Conservation (phyloP, 1,140 invertebrate species). For the Brachionus rubens region DNA sequence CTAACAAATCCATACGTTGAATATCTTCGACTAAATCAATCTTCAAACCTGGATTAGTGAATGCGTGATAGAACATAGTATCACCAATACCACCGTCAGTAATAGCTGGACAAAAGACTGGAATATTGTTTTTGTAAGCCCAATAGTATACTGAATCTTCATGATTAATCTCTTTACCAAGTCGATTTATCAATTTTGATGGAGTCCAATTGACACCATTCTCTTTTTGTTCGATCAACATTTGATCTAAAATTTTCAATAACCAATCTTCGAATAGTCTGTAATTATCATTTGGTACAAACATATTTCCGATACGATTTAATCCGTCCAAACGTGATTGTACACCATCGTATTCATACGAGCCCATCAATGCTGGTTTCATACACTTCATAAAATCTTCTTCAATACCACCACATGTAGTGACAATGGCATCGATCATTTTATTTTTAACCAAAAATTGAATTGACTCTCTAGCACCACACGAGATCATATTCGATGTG, state of each 20-base stretch:
- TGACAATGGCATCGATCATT: conserved; percentile 91
- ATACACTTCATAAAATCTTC: conserved; percentile 99
- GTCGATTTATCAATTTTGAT: conserved; percentile 74
- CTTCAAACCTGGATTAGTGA: conserved; percentile 77
- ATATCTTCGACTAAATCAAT: conserved; percentile 85
- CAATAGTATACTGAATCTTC: conserved; percentile 92
- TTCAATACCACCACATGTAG: conserved; percentile 94
- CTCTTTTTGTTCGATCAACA: conserved; percentile 80
- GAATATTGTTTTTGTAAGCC: conserved; percentile 94
- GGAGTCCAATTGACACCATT: conserved; percentile 84
- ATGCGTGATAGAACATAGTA: conserved; percentile 99
- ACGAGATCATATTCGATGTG: conserved; percentile 95
- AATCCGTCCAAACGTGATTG: conserved; percentile 79
- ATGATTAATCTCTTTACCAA: conserved; percentile 88
- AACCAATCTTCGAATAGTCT: conserved; percentile 97
- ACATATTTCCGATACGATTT: conserved; percentile 92
- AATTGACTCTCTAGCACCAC: conserved; percentile 85
- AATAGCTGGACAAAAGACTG: conserved; percentile 92
- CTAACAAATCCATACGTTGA: conserved; percentile 79
- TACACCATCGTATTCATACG: conserved; percentile 75
- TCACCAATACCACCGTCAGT: conserved; percentile 97
- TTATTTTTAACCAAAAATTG: conserved; percentile 77
- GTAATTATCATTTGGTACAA: conserved; percentile 98
- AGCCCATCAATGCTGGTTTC: conserved; percentile 84
- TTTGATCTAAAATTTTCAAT: conserved; percentile 84